Evolutionary conservation across 2,888 invertebrate species (phyloP).

Genomic region (Drosophila percnosoma): DNA sequence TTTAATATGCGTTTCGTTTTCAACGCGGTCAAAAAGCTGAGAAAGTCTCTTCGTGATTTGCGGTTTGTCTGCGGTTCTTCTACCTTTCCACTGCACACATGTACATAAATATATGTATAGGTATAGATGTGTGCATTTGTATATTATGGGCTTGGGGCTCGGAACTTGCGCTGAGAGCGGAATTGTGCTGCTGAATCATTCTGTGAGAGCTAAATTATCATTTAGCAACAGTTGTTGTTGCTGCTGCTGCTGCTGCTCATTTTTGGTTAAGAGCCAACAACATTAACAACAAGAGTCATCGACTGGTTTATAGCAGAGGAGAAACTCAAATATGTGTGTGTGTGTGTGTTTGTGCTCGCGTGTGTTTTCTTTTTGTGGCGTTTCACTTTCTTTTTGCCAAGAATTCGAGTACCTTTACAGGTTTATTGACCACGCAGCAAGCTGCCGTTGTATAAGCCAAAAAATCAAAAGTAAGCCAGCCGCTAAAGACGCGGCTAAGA

Average conservation of each 20-base stretch:
- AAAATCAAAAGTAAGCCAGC: constrained; percentile 33
- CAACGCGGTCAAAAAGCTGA: constrained; percentile 54
- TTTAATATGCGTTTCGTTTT: constrained; percentile 46
- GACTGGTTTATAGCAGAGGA: constrained; percentile 71
- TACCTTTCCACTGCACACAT: constrained; percentile 19
- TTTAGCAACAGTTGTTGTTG: constrained; percentile 3
- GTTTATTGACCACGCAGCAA: constrained; percentile 66
- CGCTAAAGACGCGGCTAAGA: constrained; percentile 12
- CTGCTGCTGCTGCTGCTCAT: constrained; percentile 31
- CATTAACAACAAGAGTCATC: constrained; percentile 28
- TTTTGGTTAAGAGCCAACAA: constrained; percentile 30
- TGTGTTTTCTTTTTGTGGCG: constrained; percentile 23
- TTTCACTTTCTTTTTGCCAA: constrained; percentile 78
- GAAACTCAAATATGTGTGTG: constrained; percentile 54
- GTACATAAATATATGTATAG: not conserved
- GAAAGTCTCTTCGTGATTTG: constrained; percentile 67
- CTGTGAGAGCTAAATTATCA: constrained; percentile 50
- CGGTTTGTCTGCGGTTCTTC: constrained; percentile 14
- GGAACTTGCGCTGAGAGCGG: constrained; percentile 14
- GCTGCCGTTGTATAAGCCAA: constrained; percentile 10
- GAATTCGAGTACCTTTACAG: constrained; percentile 59
- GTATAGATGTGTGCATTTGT: not conserved
- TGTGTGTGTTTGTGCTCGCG: constrained; percentile 20
- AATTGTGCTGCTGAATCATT: constrained; percentile 53
- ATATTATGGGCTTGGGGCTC: not conserved